Percentiles rank a stretch among this genome's conserved stretches.
These are phyloP conservation scores for Cricetomys ansorgei DNA, from an alignment of 2,113 vertebrate genomes.

Conservation along the genomic window DNA sequence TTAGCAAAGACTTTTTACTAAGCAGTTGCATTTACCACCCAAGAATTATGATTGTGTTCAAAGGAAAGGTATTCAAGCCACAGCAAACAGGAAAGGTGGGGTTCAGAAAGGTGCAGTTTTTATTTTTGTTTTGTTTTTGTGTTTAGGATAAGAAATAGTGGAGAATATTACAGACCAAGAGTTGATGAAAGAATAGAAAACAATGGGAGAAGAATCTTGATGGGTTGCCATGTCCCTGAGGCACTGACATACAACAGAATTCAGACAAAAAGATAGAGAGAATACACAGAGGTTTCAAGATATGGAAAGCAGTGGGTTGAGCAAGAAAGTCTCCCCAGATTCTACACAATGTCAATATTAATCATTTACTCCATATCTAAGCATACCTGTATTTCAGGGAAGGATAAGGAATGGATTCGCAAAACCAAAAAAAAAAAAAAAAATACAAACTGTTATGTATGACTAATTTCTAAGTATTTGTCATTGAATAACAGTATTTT, in stretches of 20 bases:
- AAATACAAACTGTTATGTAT: background rate
- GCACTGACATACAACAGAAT: background rate
- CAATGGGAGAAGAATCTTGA: background rate
- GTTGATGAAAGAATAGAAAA: background rate
- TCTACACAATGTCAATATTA: background rate
- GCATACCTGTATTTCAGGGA: background rate
- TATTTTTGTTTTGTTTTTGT: background rate
- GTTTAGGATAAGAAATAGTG: background rate
- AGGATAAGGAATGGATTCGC: background rate
- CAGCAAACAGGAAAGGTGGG: background rate
- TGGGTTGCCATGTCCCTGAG: background rate
- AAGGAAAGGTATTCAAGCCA: background rate
- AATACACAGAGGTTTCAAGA: background rate
- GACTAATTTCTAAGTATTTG: background rate
- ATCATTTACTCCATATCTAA: background rate
- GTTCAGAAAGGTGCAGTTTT: conserved; percentile 17
- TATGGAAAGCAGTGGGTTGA: background rate
- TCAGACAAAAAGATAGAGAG: background rate
- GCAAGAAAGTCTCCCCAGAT: background rate
- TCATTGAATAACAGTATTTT: background rate
- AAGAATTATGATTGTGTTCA: background rate
- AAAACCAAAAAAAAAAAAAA: background rate
- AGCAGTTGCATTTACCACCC: background rate
- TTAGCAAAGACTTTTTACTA: background rate
- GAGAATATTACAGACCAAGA: background rate